Conservation (phyloP, 2,888 invertebrate species). For the Cataglyphis albicans region DNA sequence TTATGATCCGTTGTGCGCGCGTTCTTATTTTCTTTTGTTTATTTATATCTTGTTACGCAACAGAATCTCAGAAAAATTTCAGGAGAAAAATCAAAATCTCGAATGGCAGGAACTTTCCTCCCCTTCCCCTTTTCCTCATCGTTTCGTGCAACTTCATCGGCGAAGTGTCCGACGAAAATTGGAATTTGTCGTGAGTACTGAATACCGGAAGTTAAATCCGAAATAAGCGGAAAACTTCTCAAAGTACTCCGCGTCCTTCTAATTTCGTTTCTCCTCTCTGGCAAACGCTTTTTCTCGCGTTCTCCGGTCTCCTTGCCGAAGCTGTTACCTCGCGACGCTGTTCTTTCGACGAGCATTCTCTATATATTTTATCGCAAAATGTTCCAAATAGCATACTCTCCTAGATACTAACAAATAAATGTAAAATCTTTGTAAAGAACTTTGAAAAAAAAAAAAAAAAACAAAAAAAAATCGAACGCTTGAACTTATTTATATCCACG, state of each 20-base stretch:
- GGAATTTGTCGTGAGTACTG: conserved; percentile 53
- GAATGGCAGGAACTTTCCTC: background rate
- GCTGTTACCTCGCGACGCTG: conserved; percentile 9
- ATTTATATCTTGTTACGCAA: conserved; percentile 18
- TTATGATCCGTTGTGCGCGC: conserved; percentile 52
- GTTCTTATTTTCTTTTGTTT: conserved; percentile 31
- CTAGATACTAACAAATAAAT: conserved; percentile 12
- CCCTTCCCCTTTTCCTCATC: background rate
- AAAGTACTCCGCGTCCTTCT: conserved; percentile 49
- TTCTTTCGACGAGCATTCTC: conserved; percentile 10
- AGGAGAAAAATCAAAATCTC: conserved; percentile 47
- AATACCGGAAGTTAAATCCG: conserved; percentile 55
- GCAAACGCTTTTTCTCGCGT: conserved; percentile 11
- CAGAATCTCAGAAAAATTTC: conserved; percentile 12
- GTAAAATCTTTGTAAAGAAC: conserved; percentile 9
- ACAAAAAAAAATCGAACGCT: background rate
- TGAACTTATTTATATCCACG: conserved; percentile 13
- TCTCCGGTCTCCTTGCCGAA: conserved; percentile 13
- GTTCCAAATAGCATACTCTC: conserved; percentile 6
- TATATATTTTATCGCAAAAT: conserved; percentile 5
- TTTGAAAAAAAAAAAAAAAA: background rate
- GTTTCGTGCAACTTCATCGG: conserved; percentile 50
- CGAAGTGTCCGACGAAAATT: conserved; percentile 55
- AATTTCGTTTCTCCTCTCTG: conserved; percentile 44
- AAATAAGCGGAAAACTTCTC: conserved; percentile 46